These are phyloP conservation scores for Sinocyclocheilus anophthalmus DNA, from an alignment of 2,113 vertebrate genomes.

Conservation along the genomic window DNA sequence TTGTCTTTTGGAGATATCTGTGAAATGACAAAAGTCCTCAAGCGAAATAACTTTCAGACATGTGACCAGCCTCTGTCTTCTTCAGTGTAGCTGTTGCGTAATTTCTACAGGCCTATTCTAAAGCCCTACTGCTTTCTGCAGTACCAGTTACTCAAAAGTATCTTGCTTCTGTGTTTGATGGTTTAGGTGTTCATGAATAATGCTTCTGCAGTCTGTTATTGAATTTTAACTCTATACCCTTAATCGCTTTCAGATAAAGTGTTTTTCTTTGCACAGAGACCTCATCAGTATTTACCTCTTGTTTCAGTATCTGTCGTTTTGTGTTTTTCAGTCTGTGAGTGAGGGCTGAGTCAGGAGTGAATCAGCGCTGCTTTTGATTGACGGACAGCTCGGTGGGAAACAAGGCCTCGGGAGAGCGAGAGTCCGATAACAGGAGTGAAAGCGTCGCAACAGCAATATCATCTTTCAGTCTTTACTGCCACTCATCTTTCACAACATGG, in stretches of 20 bases:
- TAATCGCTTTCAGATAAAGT: neutral
- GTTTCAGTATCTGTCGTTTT: conserved; percentile 20
- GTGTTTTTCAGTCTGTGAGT: conserved; percentile 30
- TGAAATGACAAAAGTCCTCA: neutral
- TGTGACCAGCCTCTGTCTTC: neutral
- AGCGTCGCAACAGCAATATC: conserved; percentile 68
- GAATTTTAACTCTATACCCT: neutral
- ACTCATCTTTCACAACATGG: conserved; percentile 71
- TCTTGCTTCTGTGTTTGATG: neutral
- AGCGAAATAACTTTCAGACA: neutral
- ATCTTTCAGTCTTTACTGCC: conserved; percentile 73
- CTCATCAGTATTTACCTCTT: conserved; percentile 12
- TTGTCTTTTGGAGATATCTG: neutral
- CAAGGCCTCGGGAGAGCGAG: conserved; percentile 64
- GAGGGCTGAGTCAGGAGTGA: conserved; percentile 35
- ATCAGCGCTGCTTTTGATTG: conserved; percentile 45
- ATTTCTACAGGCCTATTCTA: neutral
- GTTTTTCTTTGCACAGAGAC: neutral
- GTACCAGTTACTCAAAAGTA: neutral
- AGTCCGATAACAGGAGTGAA: conserved; percentile 70
- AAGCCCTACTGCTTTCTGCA: neutral
- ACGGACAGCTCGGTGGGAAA: conserved; percentile 63
- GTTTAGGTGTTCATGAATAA: conserved; percentile 4
- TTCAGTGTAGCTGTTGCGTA: neutral
- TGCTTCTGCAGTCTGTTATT: neutral